These are phyloP conservation scores for Junonia oenone DNA, from an alignment of 2,888 invertebrate species.

Conservation along the genomic window DNA sequence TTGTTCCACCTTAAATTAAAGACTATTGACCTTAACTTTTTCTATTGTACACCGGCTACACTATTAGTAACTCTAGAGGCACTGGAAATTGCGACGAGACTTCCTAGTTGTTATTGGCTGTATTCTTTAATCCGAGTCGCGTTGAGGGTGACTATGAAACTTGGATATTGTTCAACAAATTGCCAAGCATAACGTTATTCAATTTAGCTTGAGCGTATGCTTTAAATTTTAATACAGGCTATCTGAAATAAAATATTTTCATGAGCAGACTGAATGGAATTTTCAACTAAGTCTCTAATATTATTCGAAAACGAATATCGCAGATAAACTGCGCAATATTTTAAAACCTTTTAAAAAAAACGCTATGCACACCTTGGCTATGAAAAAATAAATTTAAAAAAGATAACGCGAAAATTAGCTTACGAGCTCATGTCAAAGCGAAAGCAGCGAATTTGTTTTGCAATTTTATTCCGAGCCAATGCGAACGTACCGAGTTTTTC, in stretches of 20 bases:
- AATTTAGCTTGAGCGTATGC: neutral
- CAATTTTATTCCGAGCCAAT: conserved; percentile 28
- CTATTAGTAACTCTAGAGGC: conserved; percentile 47
- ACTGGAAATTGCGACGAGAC: conserved; percentile 25
- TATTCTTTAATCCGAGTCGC: conserved; percentile 21
- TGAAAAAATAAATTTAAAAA: conserved; percentile 13
- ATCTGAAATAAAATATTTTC: neutral
- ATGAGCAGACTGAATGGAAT: neutral
- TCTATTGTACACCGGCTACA: conserved; percentile 39
- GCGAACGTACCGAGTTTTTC: conserved; percentile 47
- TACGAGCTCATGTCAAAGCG: conserved; percentile 17
- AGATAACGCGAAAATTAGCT: conserved; percentile 22
- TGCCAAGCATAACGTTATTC: neutral
- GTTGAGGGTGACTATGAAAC: neutral
- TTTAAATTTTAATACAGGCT: neutral
- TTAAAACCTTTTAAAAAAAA: neutral
- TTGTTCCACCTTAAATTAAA: conserved; percentile 68
- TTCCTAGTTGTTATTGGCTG: conserved; percentile 23
- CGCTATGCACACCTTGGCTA: conserved; percentile 12
- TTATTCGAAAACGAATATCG: neutral
- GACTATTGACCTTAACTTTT: conserved; percentile 63
- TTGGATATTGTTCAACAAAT: neutral
- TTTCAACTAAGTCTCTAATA: conserved; percentile 3
- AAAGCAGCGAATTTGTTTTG: conserved; percentile 16
- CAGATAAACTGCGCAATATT: neutral